Conservation (phyloP, 2,113 vertebrate genomes). For the Sigmodon hispidus region DNA sequence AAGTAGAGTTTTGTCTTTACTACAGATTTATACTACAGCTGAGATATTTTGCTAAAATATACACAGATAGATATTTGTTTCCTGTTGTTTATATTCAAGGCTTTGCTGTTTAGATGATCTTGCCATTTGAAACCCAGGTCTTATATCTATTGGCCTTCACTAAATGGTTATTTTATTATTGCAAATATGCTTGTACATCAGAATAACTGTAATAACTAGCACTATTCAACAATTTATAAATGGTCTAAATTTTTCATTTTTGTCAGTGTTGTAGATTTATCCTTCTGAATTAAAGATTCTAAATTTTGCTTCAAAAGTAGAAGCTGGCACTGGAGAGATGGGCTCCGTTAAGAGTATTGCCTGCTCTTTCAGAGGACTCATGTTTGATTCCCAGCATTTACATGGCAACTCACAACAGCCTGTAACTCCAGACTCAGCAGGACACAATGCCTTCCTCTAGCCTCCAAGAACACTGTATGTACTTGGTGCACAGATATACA, state of each 20-base stretch:
- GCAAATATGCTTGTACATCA: neutral
- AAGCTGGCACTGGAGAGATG: neutral
- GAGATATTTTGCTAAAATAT: neutral
- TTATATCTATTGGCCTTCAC: neutral
- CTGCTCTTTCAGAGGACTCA: neutral
- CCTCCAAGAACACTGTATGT: neutral
- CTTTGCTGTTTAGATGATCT: neutral
- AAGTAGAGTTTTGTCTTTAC: neutral
- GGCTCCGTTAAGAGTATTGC: neutral
- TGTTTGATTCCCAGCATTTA: no score
- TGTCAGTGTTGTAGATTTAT: neutral
- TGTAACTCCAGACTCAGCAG: neutral
- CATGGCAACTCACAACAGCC: neutral
- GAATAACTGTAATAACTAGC: neutral
- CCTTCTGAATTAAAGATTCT: neutral
- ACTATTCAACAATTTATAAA: neutral
- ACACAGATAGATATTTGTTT: neutral
- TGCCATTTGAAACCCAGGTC: neutral
- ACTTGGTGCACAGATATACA: neutral
- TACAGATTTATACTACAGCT: neutral
- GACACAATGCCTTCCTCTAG: neutral
- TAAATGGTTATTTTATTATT: neutral
- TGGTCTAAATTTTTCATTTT: neutral
- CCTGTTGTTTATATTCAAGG: neutral
- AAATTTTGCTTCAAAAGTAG: neutral